Evolutionary conservation across 2,797 vertebrate species (phyloP).

Genomic region (Chloroceryle amazona): DNA sequence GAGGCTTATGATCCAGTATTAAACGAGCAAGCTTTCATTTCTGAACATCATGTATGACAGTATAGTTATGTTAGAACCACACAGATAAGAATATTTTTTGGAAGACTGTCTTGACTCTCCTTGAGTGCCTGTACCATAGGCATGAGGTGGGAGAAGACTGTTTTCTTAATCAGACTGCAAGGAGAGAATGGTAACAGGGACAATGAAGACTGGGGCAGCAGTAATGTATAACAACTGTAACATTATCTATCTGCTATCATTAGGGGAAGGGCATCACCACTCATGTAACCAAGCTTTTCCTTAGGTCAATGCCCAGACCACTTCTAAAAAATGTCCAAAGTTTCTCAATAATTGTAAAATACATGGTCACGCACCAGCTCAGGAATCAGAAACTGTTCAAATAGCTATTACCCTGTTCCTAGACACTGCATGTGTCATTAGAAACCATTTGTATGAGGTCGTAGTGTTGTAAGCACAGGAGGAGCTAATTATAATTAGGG

Average conservation of each 20-base stretch:
- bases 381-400: slow-evolving; percentile 47
- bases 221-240: background rate
- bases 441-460: slow-evolving; percentile 54
- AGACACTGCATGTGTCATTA: slow-evolving; percentile 59
- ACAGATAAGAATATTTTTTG: background rate
- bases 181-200: background rate
- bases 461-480: slow-evolving; percentile 44
- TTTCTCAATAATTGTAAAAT: slow-evolving; percentile 45
- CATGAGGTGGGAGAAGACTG: background rate
- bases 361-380: background rate
- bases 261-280: slow-evolving; percentile 1
- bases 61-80: background rate
- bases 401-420: slow-evolving; percentile 44
- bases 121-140: background rate
- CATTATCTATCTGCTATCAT: slow-evolving; percentile 9
- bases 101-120: background rate
- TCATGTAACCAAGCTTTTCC: slow-evolving; percentile 27
- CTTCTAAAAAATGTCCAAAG: background rate
- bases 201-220: background rate
- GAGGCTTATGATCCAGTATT: background rate
- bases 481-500: slow-evolving; percentile 65
- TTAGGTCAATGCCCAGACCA: slow-evolving; percentile 12
- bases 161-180: slow-evolving; percentile 7
- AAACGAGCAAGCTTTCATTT: background rate
- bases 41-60: background rate